phyloP scores from a whole-genome alignment of 2,888 invertebrate species.

The Microctonus aethiopoides region DNA sequence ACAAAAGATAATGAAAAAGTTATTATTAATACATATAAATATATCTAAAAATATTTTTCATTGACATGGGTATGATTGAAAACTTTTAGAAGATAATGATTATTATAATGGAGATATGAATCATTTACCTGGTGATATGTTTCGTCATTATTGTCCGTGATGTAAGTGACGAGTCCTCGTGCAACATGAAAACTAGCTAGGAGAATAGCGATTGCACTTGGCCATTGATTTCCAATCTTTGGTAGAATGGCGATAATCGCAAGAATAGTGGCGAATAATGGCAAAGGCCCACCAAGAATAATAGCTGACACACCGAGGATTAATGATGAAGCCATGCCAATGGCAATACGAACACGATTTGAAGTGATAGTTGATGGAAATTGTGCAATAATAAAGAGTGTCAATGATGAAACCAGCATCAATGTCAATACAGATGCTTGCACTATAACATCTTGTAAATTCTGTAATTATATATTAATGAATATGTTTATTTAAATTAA shows the following conservation, averaged over 20 bases:
- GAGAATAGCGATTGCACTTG: slow-evolving; percentile 51
- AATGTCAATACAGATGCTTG: slow-evolving; percentile 70
- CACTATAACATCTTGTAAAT: slow-evolving; percentile 67
- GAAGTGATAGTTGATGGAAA: slow-evolving; percentile 56
- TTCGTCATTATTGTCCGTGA: slow-evolving; percentile 40
- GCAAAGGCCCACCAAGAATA: slow-evolving; percentile 73
- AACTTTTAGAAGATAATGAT: not conserved
- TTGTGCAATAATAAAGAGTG: slow-evolving; percentile 70
- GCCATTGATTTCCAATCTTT: slow-evolving; percentile 49
- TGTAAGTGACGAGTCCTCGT: slow-evolving; percentile 40
- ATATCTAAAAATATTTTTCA: not conserved
- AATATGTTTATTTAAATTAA: too few relatives aligned
- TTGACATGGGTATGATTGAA: not conserved
- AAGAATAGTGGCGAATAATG: slow-evolving; percentile 78
- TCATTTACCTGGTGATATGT: slow-evolving; percentile 45
- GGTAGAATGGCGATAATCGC: slow-evolving; percentile 76
- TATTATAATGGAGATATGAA: not conserved
- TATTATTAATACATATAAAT: too few relatives aligned
- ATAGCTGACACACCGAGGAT: slow-evolving; percentile 73
- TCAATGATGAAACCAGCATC: slow-evolving; percentile 73
- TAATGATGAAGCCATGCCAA: slow-evolving; percentile 72
- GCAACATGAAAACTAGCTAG: slow-evolving; percentile 50
- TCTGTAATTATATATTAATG: slow-evolving; percentile 65
- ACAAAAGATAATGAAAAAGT: slow-evolving; percentile 38
- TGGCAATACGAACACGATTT: slow-evolving; percentile 48